Evolutionary conservation across 2,113 vertebrate species (phyloP), one percentile per base, ranked within the genome.

Genomic region (Nycticryphes semicollaris): DNA sequence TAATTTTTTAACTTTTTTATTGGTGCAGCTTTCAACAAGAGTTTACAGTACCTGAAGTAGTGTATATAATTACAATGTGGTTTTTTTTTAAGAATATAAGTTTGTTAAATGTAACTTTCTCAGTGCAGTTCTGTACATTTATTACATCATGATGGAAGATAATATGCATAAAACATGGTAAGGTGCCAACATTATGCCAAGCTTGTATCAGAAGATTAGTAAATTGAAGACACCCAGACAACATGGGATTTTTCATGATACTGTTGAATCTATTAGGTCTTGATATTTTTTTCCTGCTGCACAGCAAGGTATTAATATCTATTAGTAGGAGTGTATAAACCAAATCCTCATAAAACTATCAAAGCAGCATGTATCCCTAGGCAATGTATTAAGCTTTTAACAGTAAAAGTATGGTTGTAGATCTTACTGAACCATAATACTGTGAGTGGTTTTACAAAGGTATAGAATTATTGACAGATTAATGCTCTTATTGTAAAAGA

Each of bases 1-100:
- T 97, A 96, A 97, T 97, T 96, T 94, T 98, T 96, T 56, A 95
- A 84, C 89, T 95, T 93, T 97, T 98, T 97, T 97, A 97, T 94
- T 96, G 94, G 81, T 87, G 92, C 79, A 95, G 76, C 83, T 97
- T 97, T 97, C 92, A 95, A 45, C 96, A 72, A 93, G 79, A 73
- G 73, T 97, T 98, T 97, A 95, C 73, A 95, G 43, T 95, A 95
- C 96, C 96, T 97, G 96, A 97, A 98, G 89, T 95, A 85, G 77
- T 96, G 33, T 96, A 94, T 85, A 76, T 89, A 87, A 90, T 94
- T 89, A 77, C 81, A 94, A n/a, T 54, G 64, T 90, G 67, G 76
- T 87, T 97, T 97, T 82, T 75, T 66, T 41, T 6, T 8, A 83
- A 62, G 60, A 62, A 47, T 18, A 20, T 31, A 67, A 59, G 9